Evolutionary conservation across 2,113 vertebrate species (phyloP), one percentile per base, ranked within the genome.

Genomic region (Cyprinodon tularosa): DNA sequence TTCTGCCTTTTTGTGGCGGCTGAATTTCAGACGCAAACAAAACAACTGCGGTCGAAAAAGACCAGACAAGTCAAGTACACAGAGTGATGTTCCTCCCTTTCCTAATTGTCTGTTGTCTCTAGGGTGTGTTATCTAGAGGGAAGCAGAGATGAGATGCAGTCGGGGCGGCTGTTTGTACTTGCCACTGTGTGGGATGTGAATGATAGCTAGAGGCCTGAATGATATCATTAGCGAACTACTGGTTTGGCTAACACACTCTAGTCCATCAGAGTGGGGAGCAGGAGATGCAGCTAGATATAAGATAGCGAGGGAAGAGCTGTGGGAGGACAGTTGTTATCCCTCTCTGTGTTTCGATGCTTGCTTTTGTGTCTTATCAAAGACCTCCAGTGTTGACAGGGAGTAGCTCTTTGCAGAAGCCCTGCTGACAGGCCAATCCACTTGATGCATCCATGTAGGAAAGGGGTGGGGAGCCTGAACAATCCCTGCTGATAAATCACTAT

Each of bases 61-160:
- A 70, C 69, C 40, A 84, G 72, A 65, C 79, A 50, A 86, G 84
- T 81, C 79, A 84, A 81, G 80, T 73, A 62, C 77, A 74, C 20
- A 47, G 71, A 84, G 77, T 62, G 48, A 71, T 82, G 83, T 72
- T 89, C 68, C 73, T 88, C 83, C 79, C 88, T 78, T 50, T 75
- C 80, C 83, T 93, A 92, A 94, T 94, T 93, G 89, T 86, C 89
- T 92, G 80, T 76, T 77, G 81, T 88, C 89, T 92, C 87, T 72
- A 68, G 80, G 85, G 81, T 87, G 76, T 77, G 78, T 82, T 88
- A 84, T 86, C 74, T 85, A 68, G 67, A 78, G 80, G 82, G 71
- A 83, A 74, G 74, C 83, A 84, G 86, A 88, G 86, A 88, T 84
- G 89, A 84, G 88, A 86, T 88, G 78, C 79, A 85, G 84, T 85